These are phyloP conservation scores for Bambusicola thoracicus DNA, from an alignment of 2,113 vertebrate species.

Conservation along the genomic window DNA sequence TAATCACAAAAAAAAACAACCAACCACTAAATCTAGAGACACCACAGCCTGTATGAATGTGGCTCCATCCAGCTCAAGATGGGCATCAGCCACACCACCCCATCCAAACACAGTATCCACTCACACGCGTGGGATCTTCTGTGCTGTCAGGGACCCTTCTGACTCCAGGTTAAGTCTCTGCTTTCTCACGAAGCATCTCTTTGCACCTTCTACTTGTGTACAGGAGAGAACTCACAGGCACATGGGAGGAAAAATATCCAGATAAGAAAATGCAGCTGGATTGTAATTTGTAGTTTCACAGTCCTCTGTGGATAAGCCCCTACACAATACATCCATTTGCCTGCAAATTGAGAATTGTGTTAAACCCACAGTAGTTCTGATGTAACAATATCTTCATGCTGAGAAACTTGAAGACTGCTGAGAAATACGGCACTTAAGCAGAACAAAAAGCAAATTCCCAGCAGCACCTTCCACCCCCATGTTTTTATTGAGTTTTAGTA, in stretches of 20 bases:
- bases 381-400: slow-evolving; percentile 76
- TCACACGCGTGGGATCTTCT: not conserved
- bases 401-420: slow-evolving; percentile 74
- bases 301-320: slow-evolving; percentile 68
- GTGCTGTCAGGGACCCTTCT: not conserved
- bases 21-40: not conserved
- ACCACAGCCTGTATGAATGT: not conserved
- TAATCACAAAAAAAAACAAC: not conserved
- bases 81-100: not conserved
- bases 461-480: slow-evolving; percentile 74
- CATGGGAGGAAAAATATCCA: not conserved
- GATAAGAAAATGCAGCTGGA: slow-evolving; percentile 61
- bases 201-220: not conserved
- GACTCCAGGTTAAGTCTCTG: not conserved
- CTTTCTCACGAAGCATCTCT: not conserved
- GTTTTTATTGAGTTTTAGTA: slow-evolving; percentile 70
- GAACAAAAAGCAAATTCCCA: slow-evolving; percentile 76
- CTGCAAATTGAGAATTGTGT: slow-evolving; percentile 77
- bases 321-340: slow-evolving; percentile 76
- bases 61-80: not conserved
- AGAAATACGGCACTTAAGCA: slow-evolving; percentile 74
- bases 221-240: not conserved
- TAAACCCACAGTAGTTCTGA: slow-evolving; percentile 69
- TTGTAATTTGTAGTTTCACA: slow-evolving; percentile 75
- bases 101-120: not conserved